Base-by-base conservation (phyloP, 37 sponge, comb jelly and placozoan genomes). In the Spongilla lacustris region DNA sequence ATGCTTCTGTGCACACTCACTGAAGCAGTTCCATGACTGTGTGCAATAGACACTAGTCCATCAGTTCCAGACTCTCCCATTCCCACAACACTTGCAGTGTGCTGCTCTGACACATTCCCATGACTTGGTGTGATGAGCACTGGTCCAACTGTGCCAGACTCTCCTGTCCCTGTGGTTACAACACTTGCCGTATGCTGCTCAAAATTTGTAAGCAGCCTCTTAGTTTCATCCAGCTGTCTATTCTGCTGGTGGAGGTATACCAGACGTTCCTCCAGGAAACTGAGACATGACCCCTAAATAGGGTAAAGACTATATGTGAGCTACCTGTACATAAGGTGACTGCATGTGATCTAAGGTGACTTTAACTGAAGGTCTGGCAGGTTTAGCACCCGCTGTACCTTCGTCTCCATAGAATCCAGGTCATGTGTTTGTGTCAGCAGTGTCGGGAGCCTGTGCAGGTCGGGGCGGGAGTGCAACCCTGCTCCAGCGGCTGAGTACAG, bases 211-310 rank as follows among this genome's bases (percentile, higher is more conserved):
- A 93, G 77, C 24, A 93, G 73, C 25, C 78, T 25, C 66, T 81
- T 36, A 36, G 87, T 85, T 30, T 93, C 94, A 24, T 93, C 94
- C 71, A 93, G 83, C 77, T 93, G 89, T 21, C 50, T 68, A 14
- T 87, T 35, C 82, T 93, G 94, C 50, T 90, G 91, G 19, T 76
- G 71, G n/a, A 93, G 76, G 77, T 86, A 90, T 36, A 83, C 30
- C 81, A 93, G 70, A n/a, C 89, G 79, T 71, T 90, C 88, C 67
- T 90, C 87, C 21, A 93, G 91, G 78, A 93, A 90, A 6, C 68
- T 67, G 8, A 85, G 46, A 31, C 87, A 90, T 28, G 49, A 71
- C 5, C 69, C 84, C 94, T 93, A 34, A 9, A 82, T 27, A 46
- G 70, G 70, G 6, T 6, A 41, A 41, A 41, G 41, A 41, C 6